Conservation (phyloP, 2,888 invertebrate genomes). For the Charanyca ferruginea region DNA sequence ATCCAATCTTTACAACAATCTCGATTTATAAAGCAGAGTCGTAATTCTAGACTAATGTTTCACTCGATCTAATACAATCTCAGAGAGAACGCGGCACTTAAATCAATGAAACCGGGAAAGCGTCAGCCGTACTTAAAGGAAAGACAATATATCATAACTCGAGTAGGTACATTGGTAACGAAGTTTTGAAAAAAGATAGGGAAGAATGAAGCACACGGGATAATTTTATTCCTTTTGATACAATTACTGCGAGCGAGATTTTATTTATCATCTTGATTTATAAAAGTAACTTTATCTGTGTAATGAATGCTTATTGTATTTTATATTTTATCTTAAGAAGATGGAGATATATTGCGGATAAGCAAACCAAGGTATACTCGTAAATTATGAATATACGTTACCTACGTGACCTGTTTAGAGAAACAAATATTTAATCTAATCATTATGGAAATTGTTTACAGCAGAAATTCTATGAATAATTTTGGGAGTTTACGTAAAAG, state of each 20-base stretch:
- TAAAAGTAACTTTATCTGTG: slow-evolving; percentile 41
- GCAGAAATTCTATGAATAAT: not conserved
- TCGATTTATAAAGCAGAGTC: slow-evolving; percentile 35
- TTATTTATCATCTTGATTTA: slow-evolving; percentile 62
- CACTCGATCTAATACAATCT: slow-evolving; percentile 37
- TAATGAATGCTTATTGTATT: slow-evolving; percentile 50
- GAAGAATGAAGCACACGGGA: slow-evolving; percentile 40
- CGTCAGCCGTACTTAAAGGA: slow-evolving; percentile 41
- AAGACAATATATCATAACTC: slow-evolving; percentile 54
- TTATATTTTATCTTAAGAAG: slow-evolving; percentile 19
- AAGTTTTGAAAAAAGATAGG: slow-evolving; percentile 53
- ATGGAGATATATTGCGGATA: slow-evolving; percentile 25
- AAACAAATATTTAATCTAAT: slow-evolving; percentile 27
- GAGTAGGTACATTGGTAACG: slow-evolving; percentile 45
- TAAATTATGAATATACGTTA: slow-evolving; percentile 27
- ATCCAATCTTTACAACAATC: slow-evolving; percentile 39
- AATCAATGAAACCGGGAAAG: slow-evolving; percentile 47
- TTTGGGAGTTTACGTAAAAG: not conserved
- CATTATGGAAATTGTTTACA: slow-evolving; percentile 12
- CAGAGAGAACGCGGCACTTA: slow-evolving; percentile 33
- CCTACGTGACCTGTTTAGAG: slow-evolving; percentile 41
- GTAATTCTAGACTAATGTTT: slow-evolving; percentile 38
- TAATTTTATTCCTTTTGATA: slow-evolving; percentile 62
- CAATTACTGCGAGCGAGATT: slow-evolving; percentile 64
- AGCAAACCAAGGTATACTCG: slow-evolving; percentile 22